Conservation (phyloP, 92 coral and sea anemone species). For the Palythoa caribaeorum region DNA sequence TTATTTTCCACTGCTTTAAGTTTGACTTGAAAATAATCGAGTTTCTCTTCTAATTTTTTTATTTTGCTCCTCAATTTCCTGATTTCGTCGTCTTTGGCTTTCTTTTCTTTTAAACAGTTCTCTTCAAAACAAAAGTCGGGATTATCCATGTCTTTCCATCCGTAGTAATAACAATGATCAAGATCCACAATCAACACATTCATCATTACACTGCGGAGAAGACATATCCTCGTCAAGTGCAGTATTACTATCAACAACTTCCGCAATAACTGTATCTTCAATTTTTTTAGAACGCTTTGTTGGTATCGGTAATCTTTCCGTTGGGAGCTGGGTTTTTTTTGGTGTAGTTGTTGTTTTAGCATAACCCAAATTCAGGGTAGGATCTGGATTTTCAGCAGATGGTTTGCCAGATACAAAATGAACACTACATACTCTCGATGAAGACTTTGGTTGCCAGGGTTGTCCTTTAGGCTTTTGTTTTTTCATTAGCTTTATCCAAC, state of each 20-base stretch:
- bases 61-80: slow-evolving; percentile 25
- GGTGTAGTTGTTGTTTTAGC: not conserved
- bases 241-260: not conserved
- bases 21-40: slow-evolving; percentile 46
- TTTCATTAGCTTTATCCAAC: slow-evolving; percentile 45
- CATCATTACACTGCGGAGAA: not conserved
- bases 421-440: slow-evolving; percentile 31
- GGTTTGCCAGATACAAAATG: slow-evolving; percentile 44
- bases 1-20: slow-evolving; percentile 27
- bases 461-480: slow-evolving; percentile 28
- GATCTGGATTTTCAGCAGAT: slow-evolving; percentile 29
- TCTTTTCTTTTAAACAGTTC: slow-evolving; percentile 41
- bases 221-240: not conserved
- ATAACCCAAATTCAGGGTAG: not conserved
- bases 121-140: slow-evolving; percentile 46
- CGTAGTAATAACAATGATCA: slow-evolving; percentile 41
- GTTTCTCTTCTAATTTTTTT: slow-evolving; percentile 39
- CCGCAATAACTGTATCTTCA: not conserved
- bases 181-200: no score
- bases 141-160: slow-evolving; percentile 60
- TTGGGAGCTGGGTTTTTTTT: not conserved
- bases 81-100: slow-evolving; percentile 52
- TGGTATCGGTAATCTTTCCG: not conserved
- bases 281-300: not conserved
- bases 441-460: slow-evolving; percentile 25